Evolutionary conservation across 2,113 vertebrate genomes (phyloP), one percentile per base, ranked within the genome.

Genomic region (Callochromis pleurospilus): DNA sequence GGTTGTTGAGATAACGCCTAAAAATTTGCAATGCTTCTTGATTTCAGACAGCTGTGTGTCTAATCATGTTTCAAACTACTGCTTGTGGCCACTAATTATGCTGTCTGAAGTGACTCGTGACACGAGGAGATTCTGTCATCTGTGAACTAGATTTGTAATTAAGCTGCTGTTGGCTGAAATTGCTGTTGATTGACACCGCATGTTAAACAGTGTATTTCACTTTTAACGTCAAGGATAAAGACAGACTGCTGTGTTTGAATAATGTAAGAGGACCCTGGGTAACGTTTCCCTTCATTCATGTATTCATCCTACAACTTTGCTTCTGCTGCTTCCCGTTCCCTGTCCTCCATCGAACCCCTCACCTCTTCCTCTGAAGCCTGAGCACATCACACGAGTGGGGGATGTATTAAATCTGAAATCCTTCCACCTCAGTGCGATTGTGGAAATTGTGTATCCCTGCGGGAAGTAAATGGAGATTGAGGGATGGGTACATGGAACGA

Each of bases 381-480:
- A 60, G 88, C 80, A 75, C 86, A 90, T 91, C 86, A 87, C 86
- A 91, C 31, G 87, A 90, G 87, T 26, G 60, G 86, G 83, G 84
- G 89, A 86, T 86, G 84, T 91, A 90, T 93, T 92, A 93, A 95
- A 93, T 89, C 86, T 87, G 83, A 94, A 91, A 89, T 91, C 82
- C 94, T 94, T 95, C 92, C 94, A 93, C 95, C 93, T 93, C 91
- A 91, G 88, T 91, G 92, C 80, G 90, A 95, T 94, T 94, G 91
- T 93, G 93, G 92, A 95, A 95, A 95, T 93, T 92, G 93, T 90
- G 91, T 86, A 85, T 68, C 91, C 93, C 94, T 10, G 90, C 49
- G 65, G 91, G 93, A 90, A 87, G 90, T 88, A 83, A 91, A 94
- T 90, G 93, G 91, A 92, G 92, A 94, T 92, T 90, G 93, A 91